phyloP scores from a whole-genome alignment of 2,888 invertebrate species.

The Plebejus anna region DNA sequence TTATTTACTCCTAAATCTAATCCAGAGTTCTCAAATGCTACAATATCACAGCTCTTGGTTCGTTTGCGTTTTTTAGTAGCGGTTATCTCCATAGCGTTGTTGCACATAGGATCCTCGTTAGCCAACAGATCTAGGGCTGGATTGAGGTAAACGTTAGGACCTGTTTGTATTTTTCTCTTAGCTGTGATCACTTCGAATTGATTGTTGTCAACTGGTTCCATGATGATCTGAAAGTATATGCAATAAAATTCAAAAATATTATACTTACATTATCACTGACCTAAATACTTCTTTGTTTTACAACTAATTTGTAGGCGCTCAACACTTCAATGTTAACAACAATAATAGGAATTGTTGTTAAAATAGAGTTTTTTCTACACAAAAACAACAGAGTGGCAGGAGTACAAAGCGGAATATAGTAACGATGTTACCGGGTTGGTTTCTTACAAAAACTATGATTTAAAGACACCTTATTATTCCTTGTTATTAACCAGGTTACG shows the following conservation, averaged over 20 bases:
- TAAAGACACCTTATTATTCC: not conserved
- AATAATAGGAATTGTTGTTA: not conserved
- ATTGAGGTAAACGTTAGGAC: slow-evolving; percentile 65
- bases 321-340: not conserved
- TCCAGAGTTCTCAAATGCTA: slow-evolving; percentile 67
- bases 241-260: too few species aligned
- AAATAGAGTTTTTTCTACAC: not conserved
- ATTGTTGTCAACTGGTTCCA: slow-evolving; percentile 68
- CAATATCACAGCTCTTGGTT: slow-evolving; percentile 61
- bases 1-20: slow-evolving; percentile 64
- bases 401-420: not conserved
- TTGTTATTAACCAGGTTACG: not conserved
- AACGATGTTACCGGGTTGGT: not conserved
- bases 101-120: slow-evolving; percentile 73
- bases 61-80: slow-evolving; percentile 65
- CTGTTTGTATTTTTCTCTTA: slow-evolving; percentile 62
- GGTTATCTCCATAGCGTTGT: slow-evolving; percentile 71
- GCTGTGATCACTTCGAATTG: slow-evolving; percentile 67
- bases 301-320: too few species aligned
- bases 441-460: not conserved
- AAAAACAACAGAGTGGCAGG: not conserved
- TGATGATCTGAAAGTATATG: slow-evolving; percentile 42
- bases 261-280: too few species aligned
- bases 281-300: too few species aligned
- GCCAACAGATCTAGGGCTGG: slow-evolving; percentile 69